Percentiles rank a stretch among this genome's conserved stretches.
Evolutionary conservation across 2,888 invertebrate species (phyloP).

Genomic region (Thecophora atra): DNA sequence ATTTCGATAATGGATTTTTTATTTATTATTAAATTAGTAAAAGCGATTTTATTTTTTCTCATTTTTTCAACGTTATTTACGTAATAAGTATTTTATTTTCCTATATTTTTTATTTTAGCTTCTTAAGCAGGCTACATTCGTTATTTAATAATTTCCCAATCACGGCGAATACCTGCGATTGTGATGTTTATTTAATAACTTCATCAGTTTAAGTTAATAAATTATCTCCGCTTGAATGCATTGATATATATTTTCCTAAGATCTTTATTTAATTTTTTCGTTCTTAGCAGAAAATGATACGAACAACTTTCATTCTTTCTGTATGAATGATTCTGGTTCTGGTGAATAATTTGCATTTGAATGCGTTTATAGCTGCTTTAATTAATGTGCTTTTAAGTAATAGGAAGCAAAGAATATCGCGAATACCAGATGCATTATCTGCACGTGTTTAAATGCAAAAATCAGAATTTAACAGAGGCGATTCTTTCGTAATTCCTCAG

Average conservation of each 20-base stretch:
- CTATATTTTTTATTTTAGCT: too few relatives aligned
- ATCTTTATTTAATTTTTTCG: background rate
- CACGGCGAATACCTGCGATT: background rate
- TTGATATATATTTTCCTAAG: background rate
- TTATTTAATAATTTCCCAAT: too few relatives aligned
- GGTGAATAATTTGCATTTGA: background rate
- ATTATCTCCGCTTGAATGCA: background rate
- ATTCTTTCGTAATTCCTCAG: background rate
- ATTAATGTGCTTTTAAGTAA: background rate
- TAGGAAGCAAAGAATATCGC: slow-evolving; percentile 6
- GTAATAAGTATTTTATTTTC: too few relatives aligned
- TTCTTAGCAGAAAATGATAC: background rate
- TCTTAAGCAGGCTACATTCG: too few relatives aligned
- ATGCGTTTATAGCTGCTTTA: background rate
- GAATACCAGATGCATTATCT: background rate
- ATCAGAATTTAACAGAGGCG: too few relatives aligned
- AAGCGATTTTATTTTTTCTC: too few relatives aligned
- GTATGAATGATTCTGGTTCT: background rate
- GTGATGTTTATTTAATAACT: background rate
- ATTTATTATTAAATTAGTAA: too few relatives aligned
- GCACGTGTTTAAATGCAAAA: background rate
- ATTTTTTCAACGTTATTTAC: too few relatives aligned
- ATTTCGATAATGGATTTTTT: too few relatives aligned
- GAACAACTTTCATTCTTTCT: background rate
- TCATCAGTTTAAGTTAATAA: background rate